Conservation (phyloP, 2,888 invertebrate species). For the Xiphydria camelus region DNA sequence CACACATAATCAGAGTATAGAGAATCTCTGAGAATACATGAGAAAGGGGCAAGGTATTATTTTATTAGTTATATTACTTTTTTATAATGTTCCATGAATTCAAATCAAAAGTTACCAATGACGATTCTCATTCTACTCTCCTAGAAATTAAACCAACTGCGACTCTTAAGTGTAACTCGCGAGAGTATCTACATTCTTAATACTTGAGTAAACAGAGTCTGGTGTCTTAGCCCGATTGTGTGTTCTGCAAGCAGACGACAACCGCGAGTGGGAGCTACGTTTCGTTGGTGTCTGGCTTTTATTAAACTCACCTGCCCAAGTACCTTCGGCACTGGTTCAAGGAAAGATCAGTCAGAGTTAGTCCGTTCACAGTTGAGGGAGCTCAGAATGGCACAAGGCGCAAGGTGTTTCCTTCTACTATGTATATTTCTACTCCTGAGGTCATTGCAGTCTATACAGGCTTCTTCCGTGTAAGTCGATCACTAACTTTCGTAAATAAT, state of each 20-base stretch:
- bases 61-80: constrained; percentile 2
- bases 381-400: constrained; percentile 37
- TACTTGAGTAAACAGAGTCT: constrained; percentile 31
- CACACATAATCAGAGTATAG: too few relatives aligned
- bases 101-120: too few relatives aligned
- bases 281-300: constrained; percentile 39
- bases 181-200: constrained; percentile 30
- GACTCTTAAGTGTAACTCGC: too few relatives aligned
- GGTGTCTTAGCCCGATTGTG: constrained; percentile 29
- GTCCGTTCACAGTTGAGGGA: constrained; percentile 39
- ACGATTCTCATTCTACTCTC: not conserved
- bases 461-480: too few relatives aligned
- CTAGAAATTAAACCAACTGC: constrained; percentile 12
- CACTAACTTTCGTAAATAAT: too few relatives aligned
- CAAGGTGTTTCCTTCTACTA: constrained; percentile 7
- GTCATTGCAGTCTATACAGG: not conserved
- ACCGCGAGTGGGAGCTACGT: constrained; percentile 45
- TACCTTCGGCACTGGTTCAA: constrained; percentile 23
- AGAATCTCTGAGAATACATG: too few relatives aligned
- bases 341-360: constrained; percentile 39
- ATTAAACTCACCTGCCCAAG: constrained; percentile 40
- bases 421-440: constrained; percentile 6
- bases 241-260: constrained; percentile 28
- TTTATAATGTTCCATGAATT: constrained; percentile 10
- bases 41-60: too few relatives aligned